Evolutionary conservation across 2,888 invertebrate species (phyloP).

Genomic region (Drosophila emarginata): DNA sequence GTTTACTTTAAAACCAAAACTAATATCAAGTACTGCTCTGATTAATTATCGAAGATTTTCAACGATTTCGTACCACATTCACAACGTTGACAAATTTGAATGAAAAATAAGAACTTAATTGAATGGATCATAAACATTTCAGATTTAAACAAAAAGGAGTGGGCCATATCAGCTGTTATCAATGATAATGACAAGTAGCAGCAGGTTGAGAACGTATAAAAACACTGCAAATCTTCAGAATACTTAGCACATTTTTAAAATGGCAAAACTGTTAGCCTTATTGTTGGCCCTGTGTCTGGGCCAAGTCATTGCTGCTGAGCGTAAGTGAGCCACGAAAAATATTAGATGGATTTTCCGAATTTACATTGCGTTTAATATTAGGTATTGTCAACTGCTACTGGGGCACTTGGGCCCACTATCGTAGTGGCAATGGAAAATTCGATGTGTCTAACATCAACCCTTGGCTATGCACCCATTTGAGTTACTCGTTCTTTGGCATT

Average conservation of each 20-base stretch:
- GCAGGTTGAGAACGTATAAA: slow-evolving; percentile 26
- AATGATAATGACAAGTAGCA: slow-evolving; percentile 17
- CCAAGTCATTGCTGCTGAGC: slow-evolving; percentile 36
- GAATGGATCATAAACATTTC: slow-evolving; percentile 3
- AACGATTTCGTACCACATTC: neutral
- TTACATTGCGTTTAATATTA: slow-evolving; percentile 5
- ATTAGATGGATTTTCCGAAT: neutral
- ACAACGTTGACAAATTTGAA: slow-evolving; percentile 1
- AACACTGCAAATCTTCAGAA: slow-evolving; percentile 1
- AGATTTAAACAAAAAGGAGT: slow-evolving; percentile 5
- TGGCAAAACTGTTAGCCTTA: slow-evolving; percentile 35
- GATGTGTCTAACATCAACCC: slow-evolving; percentile 59
- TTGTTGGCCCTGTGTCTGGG: slow-evolving; percentile 37
- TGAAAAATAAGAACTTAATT: slow-evolving; percentile 4
- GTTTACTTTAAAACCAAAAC: neutral
- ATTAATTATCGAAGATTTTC: neutral
- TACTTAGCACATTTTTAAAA: slow-evolving; percentile 20
- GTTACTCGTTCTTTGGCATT: slow-evolving; percentile 74
- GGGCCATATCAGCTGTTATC: slow-evolving; percentile 11
- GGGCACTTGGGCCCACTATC: slow-evolving; percentile 73
- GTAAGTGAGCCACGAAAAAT: slow-evolving; percentile 13
- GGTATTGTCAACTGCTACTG: slow-evolving; percentile 72
- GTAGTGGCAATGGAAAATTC: slow-evolving; percentile 63
- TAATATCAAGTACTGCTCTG: neutral
- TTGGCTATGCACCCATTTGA: slow-evolving; percentile 68